Evolutionary conservation across 2,113 vertebrate genomes (phyloP).

Genomic region (Eulemur rufifrons): DNA sequence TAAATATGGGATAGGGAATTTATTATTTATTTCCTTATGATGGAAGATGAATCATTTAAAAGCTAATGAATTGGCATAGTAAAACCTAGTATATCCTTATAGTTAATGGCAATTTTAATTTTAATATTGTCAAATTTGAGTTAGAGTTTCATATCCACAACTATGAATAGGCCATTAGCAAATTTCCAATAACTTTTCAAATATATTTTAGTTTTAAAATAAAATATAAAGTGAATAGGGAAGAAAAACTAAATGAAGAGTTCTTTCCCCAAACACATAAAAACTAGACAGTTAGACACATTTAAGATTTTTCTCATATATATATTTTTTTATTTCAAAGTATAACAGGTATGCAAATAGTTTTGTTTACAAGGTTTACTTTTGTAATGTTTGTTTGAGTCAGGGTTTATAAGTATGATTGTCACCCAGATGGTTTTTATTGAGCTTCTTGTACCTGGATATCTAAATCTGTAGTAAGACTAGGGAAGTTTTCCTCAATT

Average conservation of each 20-base stretch:
- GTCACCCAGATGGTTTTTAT: too few relatives aligned
- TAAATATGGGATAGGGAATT: background rate
- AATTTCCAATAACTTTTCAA: slow-evolving; percentile 25
- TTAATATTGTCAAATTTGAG: background rate
- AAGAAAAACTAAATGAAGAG: slow-evolving; percentile 22
- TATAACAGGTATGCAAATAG: too few relatives aligned
- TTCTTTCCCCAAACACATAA: background rate
- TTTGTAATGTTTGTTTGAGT: too few relatives aligned
- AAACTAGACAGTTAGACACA: background rate
- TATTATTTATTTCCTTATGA: slow-evolving; percentile 2
- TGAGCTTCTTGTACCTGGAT: too few relatives aligned
- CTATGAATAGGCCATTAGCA: background rate
- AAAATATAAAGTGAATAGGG: slow-evolving; percentile 43
- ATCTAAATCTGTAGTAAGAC: too few relatives aligned
- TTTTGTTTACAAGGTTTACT: too few relatives aligned
- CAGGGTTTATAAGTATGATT: too few relatives aligned
- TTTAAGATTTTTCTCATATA: background rate
- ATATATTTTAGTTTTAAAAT: slow-evolving; percentile 47
- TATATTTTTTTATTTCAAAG: too few relatives aligned
- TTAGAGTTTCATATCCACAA: slow-evolving; percentile 8
- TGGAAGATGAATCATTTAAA: slow-evolving; percentile 21
- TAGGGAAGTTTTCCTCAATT: too few relatives aligned
- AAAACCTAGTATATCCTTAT: slow-evolving; percentile 24
- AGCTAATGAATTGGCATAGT: background rate
- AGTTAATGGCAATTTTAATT: slow-evolving; percentile 50